Evolutionary conservation across 2,888 invertebrate genomes (phyloP).

Genomic region (Petrolisthes manimaculis): DNA sequence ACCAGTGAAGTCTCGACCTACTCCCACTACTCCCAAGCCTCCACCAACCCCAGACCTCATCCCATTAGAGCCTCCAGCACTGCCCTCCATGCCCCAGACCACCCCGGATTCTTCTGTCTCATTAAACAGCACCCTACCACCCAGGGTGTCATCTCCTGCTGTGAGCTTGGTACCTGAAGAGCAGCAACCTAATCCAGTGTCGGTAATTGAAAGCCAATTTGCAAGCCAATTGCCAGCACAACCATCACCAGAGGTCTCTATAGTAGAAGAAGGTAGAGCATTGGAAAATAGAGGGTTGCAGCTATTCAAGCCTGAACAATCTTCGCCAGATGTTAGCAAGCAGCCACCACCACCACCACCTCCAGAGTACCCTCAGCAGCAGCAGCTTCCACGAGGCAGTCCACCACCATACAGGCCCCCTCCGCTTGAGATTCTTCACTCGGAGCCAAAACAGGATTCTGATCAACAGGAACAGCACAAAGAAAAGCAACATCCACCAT

Average conservation of each 20-base stretch:
- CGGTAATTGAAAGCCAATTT: not conserved
- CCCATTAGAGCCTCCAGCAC: not conserved
- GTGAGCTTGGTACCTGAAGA: slow-evolving; percentile 16
- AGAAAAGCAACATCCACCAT: slow-evolving; percentile 10
- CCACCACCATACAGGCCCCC: slow-evolving; percentile 42
- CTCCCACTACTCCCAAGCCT: not conserved
- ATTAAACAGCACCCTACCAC: not conserved
- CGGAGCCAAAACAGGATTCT: slow-evolving; percentile 31
- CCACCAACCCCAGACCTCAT: not conserved
- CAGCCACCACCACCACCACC: not conserved
- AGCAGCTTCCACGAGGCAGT: slow-evolving; percentile 23
- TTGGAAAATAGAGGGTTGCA: slow-evolving; percentile 13
- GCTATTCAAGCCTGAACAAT: slow-evolving; percentile 9
- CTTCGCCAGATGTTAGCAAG: not conserved
- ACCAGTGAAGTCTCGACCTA: not conserved
- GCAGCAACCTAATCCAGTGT: slow-evolving; percentile 4
- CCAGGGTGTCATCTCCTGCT: slow-evolving; percentile 8
- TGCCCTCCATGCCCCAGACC: slow-evolving; percentile 16
- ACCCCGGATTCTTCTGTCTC: not conserved
- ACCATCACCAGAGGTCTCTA: slow-evolving; percentile 3
- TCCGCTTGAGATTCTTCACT: slow-evolving; percentile 6
- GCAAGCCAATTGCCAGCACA: too few relatives aligned
- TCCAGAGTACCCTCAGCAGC: not conserved
- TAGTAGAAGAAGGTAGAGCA: slow-evolving; percentile 10
- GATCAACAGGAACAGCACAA: not conserved